Base-by-base conservation (phyloP, 2,797 vertebrate genomes). In the Caiman crocodilus region DNA sequence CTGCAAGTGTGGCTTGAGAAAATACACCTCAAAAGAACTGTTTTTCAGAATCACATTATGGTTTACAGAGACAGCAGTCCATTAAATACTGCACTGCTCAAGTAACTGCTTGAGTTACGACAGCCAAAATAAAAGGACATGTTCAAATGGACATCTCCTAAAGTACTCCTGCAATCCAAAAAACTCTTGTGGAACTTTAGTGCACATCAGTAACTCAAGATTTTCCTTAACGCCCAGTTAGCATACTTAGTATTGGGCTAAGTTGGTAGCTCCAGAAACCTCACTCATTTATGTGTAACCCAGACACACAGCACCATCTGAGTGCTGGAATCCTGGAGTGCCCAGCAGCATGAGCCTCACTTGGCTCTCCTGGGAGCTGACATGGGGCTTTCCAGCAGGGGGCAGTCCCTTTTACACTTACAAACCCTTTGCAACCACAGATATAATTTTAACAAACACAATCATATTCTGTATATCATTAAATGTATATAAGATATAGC, bases 31-130 rank as follows among this genome's bases (percentile, higher is more conserved):
- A 23, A 35, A 9, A 64, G 42, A 2, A 1, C 1, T 0, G 14
- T 28, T 28, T 30, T 73, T 81, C 67, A 67, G 63, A 92, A 76
- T 67, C 2, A 78, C 17, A 59, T 61, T 71, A 11, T 14, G 9
- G 30, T 81, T 50, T 85, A 60, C 82, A 84, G 42, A 65, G 69
- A 56, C 25, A 73, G 58, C n/a, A 13, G 50, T 78, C n/a, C 26
- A 14, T 59, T 59, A 82, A 89, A 91, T 82, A 73, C 12, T 61
- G 85, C 75, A 74, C 79, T 79, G 30, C 81, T 18, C 82, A 92
- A 88, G 58, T 14, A 95, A 76, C 14, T 57, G 42, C 32, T 88
- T 55, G 77, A 58, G 63, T 78, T 87, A 82, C 73, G n/a, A n/a
- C 30, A 84, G 61, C 2, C 21, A 90, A 79, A 7, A 14, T 8